phyloP scores from a whole-genome alignment of 2,797 vertebrate species.

The Fratercula arctica region DNA sequence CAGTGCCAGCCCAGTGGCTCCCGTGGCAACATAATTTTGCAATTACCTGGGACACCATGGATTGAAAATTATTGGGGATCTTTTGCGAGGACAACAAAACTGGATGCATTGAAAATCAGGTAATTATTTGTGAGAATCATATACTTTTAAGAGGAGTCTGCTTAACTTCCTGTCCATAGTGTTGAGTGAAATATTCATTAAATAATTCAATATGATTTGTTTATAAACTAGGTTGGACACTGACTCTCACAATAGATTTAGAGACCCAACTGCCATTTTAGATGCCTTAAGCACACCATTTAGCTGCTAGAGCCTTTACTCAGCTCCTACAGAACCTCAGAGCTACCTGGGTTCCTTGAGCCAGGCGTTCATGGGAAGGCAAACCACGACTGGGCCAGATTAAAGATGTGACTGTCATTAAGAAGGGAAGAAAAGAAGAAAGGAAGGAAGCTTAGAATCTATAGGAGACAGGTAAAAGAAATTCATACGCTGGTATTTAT shows the following conservation, averaged over 20 bases:
- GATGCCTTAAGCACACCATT: neutral
- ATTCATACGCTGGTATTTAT: neutral
- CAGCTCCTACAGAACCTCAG: neutral
- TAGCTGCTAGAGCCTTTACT: neutral
- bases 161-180: neutral
- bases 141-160: neutral
- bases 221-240: neutral
- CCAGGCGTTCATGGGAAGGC: neutral
- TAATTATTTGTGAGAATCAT: neutral
- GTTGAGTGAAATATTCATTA: neutral
- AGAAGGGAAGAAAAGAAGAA: neutral
- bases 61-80: neutral
- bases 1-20: neutral
- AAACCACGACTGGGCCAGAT: neutral
- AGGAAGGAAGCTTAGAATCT: neutral
- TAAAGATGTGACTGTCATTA: neutral
- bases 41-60: neutral
- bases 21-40: neutral
- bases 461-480: neutral
- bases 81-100: neutral
- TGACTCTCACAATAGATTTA: neutral
- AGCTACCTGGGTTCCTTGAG: neutral
- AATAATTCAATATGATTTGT: neutral
- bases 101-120: neutral
- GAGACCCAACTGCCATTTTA: neutral